A percentile compares a stretch with the other conserved stretches of the same genome.
Conservation (phyloP, 1,140 invertebrate genomes). For the Sinonovacula constricta region DNA sequence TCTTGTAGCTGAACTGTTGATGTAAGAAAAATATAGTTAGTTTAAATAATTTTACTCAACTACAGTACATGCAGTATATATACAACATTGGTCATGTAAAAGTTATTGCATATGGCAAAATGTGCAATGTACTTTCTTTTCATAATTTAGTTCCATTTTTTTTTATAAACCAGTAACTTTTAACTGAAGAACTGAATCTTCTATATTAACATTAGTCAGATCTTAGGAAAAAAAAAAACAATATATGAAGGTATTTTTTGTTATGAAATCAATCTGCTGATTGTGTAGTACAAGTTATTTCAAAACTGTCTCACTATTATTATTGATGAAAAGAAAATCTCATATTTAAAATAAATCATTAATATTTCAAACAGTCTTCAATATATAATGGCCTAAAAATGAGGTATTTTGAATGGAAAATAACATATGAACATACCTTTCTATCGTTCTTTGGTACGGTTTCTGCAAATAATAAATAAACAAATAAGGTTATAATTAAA, state of each 20-base stretch:
- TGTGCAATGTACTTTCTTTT: conserved; percentile 26
- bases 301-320: not conserved
- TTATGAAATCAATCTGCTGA: no score
- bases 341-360: no score
- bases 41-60: not conserved
- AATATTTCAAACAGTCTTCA: no score
- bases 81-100: not conserved
- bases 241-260: no score
- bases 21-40: conserved; percentile 30
- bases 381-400: no score
- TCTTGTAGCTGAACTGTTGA: conserved; percentile 68
- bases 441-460: conserved; percentile 45
- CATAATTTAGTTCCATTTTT: not conserved
- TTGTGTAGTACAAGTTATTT: not conserved
- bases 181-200: no score
- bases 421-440: no score
- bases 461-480: conserved; percentile 35
- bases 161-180: not conserved
- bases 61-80: not conserved
- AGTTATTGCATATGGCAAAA: not conserved
- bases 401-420: no score
- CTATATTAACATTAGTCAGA: no score
- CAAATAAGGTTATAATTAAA: no score
- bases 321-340: not conserved
- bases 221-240: no score